Evolutionary conservation across 2,113 vertebrate genomes (phyloP), one percentile per base, ranked within the genome.

Genomic region (Archocentrus centrarchus): DNA sequence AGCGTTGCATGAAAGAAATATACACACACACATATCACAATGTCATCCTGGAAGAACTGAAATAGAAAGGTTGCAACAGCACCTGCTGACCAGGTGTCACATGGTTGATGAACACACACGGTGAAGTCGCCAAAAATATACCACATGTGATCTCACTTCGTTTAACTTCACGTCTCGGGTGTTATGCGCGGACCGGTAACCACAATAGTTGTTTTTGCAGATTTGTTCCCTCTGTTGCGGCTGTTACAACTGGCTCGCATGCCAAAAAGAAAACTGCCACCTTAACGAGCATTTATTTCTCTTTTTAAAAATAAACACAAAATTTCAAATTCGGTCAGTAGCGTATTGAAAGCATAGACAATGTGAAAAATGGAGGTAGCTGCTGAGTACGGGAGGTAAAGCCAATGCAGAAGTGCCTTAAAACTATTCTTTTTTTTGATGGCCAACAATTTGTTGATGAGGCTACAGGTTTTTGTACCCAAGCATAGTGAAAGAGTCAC

Each of bases 41-140:
- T 88, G 88, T 90, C 91, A 90, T 88, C 61, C 79, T 85, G 39
- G 73, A 79, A 81, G 59, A 60, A 73, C 88, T 62, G 55, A 82
- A 92, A 91, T 93, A 92, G 85, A 89, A 86, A 82, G 53, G 39
- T 75, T 73, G 79, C 82, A 44, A 47, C 24, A 76, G 80, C 39
- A 86, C 81, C 75, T 86, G 89, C 75, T 90, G 91, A 88, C 89
- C 82, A 81, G 60, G 77, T 79, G 39, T 77, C 81, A 57, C 59
- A 53, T 13, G 14, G 58, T 59, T 37, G 50, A 22, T 60, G 59
- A 70, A 53, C 75, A 59, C 18, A 39, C 50, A 60, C 64, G 20
- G 10, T 24, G 39, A 58, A 73, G 24, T 53, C 59, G 58, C 50
- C 57, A 41, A 32, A 15, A 47, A 22, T 5, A 59, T 15, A 50